Evolutionary conservation across 2,797 vertebrate species (phyloP), one percentile per base, ranked within the genome.

Genomic region (Rallus crepitans): DNA sequence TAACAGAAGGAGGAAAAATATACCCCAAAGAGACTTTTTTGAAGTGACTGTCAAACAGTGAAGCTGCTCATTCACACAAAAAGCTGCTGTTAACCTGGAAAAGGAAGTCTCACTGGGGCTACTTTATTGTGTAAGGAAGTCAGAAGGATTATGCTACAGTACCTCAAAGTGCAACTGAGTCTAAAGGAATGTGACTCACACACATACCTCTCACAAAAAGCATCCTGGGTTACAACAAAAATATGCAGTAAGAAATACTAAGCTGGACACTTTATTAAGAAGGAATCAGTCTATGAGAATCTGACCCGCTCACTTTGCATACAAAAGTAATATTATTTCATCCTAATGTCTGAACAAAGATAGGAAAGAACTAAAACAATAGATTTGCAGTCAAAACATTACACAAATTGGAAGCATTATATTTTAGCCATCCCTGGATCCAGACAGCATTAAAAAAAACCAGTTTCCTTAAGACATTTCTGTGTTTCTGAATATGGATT

Each of bases 81-180:
- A 83, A 37, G 8, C 45, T 73, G 48, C 56, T 53, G 35, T 76
- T 95, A 96, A 94, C 91, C 87, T 94, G 93, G 66, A 89, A 90
- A 90, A 88, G 87, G 23, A 86, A 86, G 90, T 93, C 95, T 78
- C 90, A 16, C 5, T 82, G 93, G 73, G 86, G 47, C 40, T 93
- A 77, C 66, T 90, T 89, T 88, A 90, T 85, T 89, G 81, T 56
- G 8, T 59, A 66, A 95, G 77, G 23, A 94, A 94, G 63, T 60
- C 45, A 90, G 63, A 93, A 87, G 12, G 73, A 64, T 90, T 94
- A 93, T 88, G 72, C 77, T 47, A 53, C 52, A 28, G 63, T 76
- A 69, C n/a, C 85, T 92, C 73, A 77, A 90, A 87, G 28, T 68
- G n/a, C 60, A 93, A 52, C 28, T 80, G 60, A 70, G 21, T 84